Conservation (phyloP, 1,140 invertebrate species). For the Aphaenogaster ashmeadi region DNA sequence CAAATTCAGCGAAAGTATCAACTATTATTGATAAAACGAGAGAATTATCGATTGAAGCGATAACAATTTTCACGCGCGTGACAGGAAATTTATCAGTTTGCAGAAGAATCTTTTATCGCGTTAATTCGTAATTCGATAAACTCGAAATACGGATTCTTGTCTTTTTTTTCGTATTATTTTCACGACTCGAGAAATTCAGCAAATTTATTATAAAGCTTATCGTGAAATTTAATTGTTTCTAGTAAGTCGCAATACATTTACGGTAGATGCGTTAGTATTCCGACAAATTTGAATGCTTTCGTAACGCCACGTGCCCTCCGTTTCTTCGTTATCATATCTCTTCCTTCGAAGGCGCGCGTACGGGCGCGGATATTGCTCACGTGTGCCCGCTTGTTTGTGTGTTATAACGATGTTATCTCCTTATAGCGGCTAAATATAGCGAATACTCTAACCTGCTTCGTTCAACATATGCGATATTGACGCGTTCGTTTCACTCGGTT, state of each 20-base stretch:
- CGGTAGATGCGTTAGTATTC: background rate
- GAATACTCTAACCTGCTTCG: conserved; percentile 59
- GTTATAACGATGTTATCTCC: conserved; percentile 69
- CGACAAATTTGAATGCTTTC: background rate
- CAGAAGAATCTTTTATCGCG: background rate
- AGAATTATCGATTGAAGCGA: background rate
- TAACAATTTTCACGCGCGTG: background rate
- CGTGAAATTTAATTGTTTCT: background rate
- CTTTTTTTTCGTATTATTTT: background rate
- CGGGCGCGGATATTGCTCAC: conserved; percentile 25
- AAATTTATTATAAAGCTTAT: background rate
- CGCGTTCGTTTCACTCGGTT: conserved; percentile 22
- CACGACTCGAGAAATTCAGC: background rate
- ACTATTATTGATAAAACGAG: background rate
- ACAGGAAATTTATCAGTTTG: background rate
- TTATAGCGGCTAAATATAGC: conserved; percentile 78
- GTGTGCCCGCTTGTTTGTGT: conserved; percentile 42
- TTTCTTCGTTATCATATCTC: conserved; percentile 42
- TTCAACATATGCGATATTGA: conserved; percentile 63
- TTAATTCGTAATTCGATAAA: conserved; percentile 9
- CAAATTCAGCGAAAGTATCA: background rate
- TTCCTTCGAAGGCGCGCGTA: background rate
- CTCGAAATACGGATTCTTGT: background rate
- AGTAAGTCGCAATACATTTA: background rate
- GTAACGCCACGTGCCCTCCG: background rate